Percentiles rank a stretch among this genome's conserved stretches.
Evolutionary conservation across 2,113 vertebrate genomes (phyloP).

Genomic region (Dicentrarchus labrax): DNA sequence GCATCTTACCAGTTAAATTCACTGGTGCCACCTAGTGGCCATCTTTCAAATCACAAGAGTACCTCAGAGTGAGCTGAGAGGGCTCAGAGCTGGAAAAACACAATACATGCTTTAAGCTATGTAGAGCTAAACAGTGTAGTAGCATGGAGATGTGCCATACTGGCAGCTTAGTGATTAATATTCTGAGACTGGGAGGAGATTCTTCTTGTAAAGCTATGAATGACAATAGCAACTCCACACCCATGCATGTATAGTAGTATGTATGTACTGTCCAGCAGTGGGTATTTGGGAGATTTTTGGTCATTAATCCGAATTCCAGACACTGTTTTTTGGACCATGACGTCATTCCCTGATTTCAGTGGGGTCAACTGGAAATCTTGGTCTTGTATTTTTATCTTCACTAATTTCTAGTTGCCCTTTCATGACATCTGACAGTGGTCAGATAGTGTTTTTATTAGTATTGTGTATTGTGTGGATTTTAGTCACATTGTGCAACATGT

Average conservation of each 20-base stretch:
- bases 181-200: not conserved
- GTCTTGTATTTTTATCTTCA: not conserved
- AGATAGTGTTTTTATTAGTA: not conserved
- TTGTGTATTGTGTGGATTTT: not conserved
- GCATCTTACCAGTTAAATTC: slow-evolving; percentile 28
- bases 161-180: not conserved
- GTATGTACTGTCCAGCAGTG: too few species aligned
- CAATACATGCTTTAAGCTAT: not conserved
- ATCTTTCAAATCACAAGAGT: not conserved
- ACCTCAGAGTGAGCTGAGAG: not conserved
- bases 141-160: not conserved
- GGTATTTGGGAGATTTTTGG: too few species aligned
- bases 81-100: not conserved
- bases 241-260: not conserved
- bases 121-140: not conserved
- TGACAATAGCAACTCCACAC: not conserved
- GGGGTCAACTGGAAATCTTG: not conserved
- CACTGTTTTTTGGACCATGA: slow-evolving; percentile 12
- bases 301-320: slow-evolving; percentile 29
- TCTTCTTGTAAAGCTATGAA: not conserved
- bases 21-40: slow-evolving; percentile 75
- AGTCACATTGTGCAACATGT: not conserved
- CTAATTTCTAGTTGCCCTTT: too few species aligned
- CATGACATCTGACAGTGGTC: not conserved
- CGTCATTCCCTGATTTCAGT: not conserved